Percentiles rank a stretch among this genome's conserved stretches.
Evolutionary conservation across 2,797 vertebrate species (phyloP).

Genomic region (Xiphophorus birchmanni): DNA sequence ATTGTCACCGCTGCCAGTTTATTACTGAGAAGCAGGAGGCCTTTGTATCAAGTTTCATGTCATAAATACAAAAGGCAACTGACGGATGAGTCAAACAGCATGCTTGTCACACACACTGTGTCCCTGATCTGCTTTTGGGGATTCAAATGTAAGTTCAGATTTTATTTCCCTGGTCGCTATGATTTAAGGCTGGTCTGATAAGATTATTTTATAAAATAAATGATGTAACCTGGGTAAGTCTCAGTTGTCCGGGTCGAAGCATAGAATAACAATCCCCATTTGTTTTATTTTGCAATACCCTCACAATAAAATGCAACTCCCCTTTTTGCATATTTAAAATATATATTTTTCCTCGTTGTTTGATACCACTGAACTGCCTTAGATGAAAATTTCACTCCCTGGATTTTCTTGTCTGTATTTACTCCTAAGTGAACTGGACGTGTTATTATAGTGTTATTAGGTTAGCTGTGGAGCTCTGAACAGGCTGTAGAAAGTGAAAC

Average conservation of each 20-base stretch:
- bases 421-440: conserved; percentile 53
- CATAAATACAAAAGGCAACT: conserved; percentile 16
- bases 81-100: neutral
- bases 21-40: neutral
- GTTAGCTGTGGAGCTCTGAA: conserved; percentile 52
- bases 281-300: neutral
- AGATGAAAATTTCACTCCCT: conserved; percentile 20
- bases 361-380: conserved; percentile 2
- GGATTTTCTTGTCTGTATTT: conserved; percentile 29
- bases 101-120: conserved; percentile 15
- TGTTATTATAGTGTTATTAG: conserved; percentile 55
- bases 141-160: conserved; percentile 48
- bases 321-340: neutral
- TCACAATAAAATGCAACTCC: neutral
- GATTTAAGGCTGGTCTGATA: conserved; percentile 21
- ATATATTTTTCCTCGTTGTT: conserved; percentile 13
- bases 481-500: conserved; percentile 41
- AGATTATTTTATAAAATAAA: conserved; percentile 13
- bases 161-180: conserved; percentile 30
- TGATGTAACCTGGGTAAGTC: conserved; percentile 24
- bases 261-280: neutral
- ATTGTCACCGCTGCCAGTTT: neutral
- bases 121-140: conserved; percentile 34
- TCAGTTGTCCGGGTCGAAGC: neutral
- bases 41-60: conserved; percentile 1